A percentile compares a stretch with the other conserved stretches of the same genome.
phyloP scores from a whole-genome alignment of 2,113 vertebrate genomes.

The Cyphomyrus plagiostoma region DNA sequence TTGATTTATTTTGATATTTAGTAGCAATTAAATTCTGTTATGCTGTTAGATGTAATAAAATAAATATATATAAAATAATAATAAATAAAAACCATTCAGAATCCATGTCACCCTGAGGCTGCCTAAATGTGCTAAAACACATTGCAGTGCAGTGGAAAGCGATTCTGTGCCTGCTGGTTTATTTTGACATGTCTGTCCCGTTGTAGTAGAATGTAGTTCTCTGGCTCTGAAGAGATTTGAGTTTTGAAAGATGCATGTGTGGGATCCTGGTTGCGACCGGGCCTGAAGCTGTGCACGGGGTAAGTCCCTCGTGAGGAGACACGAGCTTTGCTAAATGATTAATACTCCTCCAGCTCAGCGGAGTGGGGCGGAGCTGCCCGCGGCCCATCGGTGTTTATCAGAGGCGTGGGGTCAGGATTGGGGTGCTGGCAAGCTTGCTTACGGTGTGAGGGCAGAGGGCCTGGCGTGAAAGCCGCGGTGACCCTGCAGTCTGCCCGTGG shows the following conservation, averaged over 20 bases:
- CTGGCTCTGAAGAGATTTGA: neutral
- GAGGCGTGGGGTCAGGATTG: neutral
- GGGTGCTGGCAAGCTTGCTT: neutral
- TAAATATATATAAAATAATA: too few species aligned
- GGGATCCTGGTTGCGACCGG: neutral
- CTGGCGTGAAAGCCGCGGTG: neutral
- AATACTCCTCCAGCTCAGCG: neutral
- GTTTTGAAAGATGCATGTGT: neutral
- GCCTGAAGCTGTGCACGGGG: neutral
- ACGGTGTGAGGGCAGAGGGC: neutral
- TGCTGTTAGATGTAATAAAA: too few species aligned
- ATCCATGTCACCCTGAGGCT: neutral
- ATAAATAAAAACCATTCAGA: neutral
- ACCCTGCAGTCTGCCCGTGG: neutral
- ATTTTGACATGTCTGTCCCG: neutral
- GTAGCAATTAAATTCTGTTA: too few species aligned
- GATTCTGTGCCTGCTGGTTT: neutral
- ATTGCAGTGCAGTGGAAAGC: neutral
- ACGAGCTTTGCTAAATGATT: neutral
- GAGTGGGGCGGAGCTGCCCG: neutral
- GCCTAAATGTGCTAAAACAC: neutral
- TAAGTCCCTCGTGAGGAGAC: neutral
- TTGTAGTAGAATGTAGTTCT: neutral
- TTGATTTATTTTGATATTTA: too few species aligned
- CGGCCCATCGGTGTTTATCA: neutral